These are phyloP conservation scores for Harpagifer antarcticus DNA, from an alignment of 2,797 vertebrate species.

Conservation along the genomic window DNA sequence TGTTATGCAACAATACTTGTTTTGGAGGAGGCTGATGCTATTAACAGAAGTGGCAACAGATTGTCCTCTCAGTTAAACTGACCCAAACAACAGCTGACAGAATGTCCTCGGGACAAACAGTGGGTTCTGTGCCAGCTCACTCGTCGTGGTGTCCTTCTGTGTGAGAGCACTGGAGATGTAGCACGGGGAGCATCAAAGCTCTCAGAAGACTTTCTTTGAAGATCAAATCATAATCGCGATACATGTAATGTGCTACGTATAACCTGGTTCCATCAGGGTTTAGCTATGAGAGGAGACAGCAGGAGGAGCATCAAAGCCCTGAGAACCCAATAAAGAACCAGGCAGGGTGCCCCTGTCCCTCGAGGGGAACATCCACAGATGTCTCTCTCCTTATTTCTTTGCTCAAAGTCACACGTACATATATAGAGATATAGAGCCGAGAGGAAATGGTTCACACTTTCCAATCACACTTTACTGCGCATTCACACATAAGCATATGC, in stretches of 20 bases:
- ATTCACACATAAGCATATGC: neutral
- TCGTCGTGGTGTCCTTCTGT: conserved; percentile 14
- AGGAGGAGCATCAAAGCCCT: conserved; percentile 39
- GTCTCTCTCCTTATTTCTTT: conserved; percentile 3
- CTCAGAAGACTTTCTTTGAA: conserved; percentile 28
- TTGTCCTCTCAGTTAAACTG: conserved; percentile 54
- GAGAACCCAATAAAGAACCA: conserved; percentile 33
- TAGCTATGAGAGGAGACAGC: conserved; percentile 32
- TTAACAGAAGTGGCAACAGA: conserved; percentile 49
- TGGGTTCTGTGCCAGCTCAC: conserved; percentile 23
- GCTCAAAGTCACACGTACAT: neutral
- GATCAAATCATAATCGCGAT: conserved; percentile 15
- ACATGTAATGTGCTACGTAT: conserved; percentile 15
- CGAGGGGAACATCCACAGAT: conserved; percentile 25
- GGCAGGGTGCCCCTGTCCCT: neutral
- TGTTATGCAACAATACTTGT: conserved; percentile 4
- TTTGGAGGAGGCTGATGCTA: conserved; percentile 5
- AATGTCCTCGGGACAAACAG: conserved; percentile 39
- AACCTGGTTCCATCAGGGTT: conserved; percentile 21
- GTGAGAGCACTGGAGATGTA: neutral
- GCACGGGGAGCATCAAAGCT: conserved; percentile 27
- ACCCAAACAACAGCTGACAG: conserved; percentile 66
- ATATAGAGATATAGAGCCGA: neutral
- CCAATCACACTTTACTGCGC: neutral
- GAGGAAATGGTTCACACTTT: neutral